phyloP scores from a whole-genome alignment of 2,888 invertebrate species.

The Diplazon laetatorius region DNA sequence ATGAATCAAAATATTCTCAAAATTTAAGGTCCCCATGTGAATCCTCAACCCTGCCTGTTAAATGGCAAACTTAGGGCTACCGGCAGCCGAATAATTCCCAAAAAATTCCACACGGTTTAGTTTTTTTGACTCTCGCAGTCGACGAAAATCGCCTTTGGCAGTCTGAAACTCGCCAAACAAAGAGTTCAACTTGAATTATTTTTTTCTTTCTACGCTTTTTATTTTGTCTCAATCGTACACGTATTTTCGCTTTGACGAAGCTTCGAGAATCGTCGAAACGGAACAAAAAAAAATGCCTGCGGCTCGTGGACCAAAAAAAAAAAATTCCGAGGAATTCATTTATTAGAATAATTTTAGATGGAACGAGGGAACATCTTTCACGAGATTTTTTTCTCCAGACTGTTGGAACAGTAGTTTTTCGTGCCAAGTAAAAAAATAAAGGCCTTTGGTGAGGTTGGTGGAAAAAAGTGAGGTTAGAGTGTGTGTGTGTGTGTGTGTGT shows the following conservation, averaged over 20 bases:
- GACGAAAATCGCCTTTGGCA: constrained; percentile 20
- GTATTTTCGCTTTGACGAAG: not conserved
- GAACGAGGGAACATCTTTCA: not conserved
- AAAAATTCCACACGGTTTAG: too few species aligned
- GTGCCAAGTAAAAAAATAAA: not conserved
- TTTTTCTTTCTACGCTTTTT: not conserved
- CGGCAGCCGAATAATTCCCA: too few species aligned
- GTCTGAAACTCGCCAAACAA: constrained; percentile 8
- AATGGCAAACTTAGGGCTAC: too few species aligned
- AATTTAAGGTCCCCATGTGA: too few species aligned
- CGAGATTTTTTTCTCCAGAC: not conserved
- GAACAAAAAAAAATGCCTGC: not conserved
- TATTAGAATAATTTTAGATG: not conserved
- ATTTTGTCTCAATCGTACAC: not conserved
- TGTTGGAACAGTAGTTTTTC: not conserved
- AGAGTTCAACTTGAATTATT: not conserved
- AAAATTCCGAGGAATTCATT: not conserved
- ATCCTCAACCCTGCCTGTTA: too few species aligned
- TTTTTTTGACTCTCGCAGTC: constrained; percentile 7
- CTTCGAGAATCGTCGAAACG: not conserved
- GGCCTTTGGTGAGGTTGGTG: not conserved
- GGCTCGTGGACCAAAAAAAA: not conserved
- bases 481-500: too few species aligned
- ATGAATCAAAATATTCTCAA: too few species aligned
- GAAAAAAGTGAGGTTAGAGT: too few species aligned